phyloP scores from a whole-genome alignment of 2,797 vertebrate genomes.

The Pachyuromys duprasi region DNA sequence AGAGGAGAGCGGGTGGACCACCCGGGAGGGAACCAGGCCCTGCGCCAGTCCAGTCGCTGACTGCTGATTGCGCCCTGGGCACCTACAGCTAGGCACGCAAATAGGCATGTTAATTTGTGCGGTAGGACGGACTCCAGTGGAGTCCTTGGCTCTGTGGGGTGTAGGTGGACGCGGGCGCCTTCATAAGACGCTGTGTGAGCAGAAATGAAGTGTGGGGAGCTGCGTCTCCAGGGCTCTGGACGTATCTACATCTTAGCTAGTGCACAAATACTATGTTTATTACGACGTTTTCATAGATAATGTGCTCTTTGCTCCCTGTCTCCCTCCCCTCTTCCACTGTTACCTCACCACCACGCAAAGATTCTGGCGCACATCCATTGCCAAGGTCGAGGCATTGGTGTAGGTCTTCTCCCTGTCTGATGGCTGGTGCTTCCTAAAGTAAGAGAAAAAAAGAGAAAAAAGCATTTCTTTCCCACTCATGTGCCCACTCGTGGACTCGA shows the following conservation, averaged over 20 bases:
- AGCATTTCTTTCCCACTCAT: constrained; percentile 42
- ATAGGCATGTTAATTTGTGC: neutral
- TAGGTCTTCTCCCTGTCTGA: neutral
- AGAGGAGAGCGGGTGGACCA: neutral
- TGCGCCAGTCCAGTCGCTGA: neutral
- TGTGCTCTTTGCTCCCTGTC: neutral
- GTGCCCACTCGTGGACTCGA: neutral
- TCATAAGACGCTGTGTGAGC: neutral
- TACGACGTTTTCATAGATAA: neutral
- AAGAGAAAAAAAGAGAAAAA: neutral
- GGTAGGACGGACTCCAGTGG: neutral
- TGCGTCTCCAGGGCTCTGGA: neutral
- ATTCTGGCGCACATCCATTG: neutral
- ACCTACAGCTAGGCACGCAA: neutral
- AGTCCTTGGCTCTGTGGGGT: neutral
- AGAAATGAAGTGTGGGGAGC: neutral
- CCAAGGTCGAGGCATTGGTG: too few relatives aligned
- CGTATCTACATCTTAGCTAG: neutral
- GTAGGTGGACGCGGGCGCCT: neutral
- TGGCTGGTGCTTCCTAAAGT: neutral
- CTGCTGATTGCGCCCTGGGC: neutral
- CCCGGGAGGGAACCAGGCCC: neutral
- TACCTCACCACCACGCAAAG: fast-evolving
- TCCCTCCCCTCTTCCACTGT: neutral
- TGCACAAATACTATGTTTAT: neutral